These are phyloP conservation scores for Theodoxus fluviatilis DNA, from an alignment of 2,888 invertebrate species.

Conservation along the genomic window DNA sequence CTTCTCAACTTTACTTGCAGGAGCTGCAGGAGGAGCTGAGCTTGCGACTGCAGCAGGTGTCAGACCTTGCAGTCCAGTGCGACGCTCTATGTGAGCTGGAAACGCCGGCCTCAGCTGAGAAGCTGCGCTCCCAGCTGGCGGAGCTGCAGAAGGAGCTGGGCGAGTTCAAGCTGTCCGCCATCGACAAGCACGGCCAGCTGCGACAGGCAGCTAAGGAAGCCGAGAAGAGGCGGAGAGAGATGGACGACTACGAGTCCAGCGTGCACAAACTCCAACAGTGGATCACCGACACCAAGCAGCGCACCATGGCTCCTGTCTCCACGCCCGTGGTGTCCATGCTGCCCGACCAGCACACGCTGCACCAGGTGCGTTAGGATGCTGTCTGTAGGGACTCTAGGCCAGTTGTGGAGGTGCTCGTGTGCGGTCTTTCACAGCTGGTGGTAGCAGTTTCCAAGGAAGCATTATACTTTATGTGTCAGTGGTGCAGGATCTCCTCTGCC, in stretches of 20 bases:
- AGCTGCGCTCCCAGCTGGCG: conserved; percentile 47
- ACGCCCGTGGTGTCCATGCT: conserved; percentile 31
- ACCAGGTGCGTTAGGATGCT: no score
- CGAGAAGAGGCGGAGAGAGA: conserved; percentile 50
- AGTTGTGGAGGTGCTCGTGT: no score
- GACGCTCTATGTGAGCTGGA: conserved; percentile 53
- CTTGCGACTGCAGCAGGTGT: conserved; percentile 48
- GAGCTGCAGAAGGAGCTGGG: conserved; percentile 48
- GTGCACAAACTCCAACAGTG: conserved; percentile 53
- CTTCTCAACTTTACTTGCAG: conserved; percentile 34
- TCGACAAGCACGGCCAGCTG: conserved; percentile 50
- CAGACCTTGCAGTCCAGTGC: conserved; percentile 59
- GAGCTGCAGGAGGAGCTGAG: conserved; percentile 53
- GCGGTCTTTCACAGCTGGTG: no score
- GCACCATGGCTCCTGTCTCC: conserved; percentile 37
- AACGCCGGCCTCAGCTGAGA: conserved; percentile 44
- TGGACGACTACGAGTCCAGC: conserved; percentile 51
- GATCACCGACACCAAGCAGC: conserved; percentile 53
- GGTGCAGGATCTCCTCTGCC: no score
- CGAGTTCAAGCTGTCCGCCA: conserved; percentile 50
- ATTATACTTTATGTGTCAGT: no score
- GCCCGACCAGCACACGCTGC: conserved; percentile 42
- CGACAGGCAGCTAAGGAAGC: conserved; percentile 48
- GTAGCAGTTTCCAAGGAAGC: no score
- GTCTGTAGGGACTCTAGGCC: no score